phyloP scores from a whole-genome alignment of 1,140 invertebrate species.

The Philopotamus ludificatus region DNA sequence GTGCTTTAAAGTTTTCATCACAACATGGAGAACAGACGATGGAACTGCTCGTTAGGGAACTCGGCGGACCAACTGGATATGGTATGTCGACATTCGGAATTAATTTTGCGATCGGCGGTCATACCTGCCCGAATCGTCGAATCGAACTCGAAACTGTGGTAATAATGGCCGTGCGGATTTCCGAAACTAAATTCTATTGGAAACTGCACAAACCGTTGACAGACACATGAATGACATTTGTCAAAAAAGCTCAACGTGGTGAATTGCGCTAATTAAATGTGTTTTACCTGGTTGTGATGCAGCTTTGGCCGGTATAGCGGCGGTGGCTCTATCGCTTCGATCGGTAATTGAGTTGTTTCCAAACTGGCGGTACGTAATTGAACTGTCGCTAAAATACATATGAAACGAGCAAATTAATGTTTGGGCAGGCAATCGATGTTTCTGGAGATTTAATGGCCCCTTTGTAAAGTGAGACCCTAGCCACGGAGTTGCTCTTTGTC shows the following conservation, averaged over 20 bases:
- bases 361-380: constrained; percentile 21
- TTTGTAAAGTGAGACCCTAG: too few relatives aligned
- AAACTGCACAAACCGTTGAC: not conserved
- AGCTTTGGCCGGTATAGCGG: constrained; percentile 35
- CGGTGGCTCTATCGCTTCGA: constrained; percentile 23
- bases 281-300: constrained; percentile 30
- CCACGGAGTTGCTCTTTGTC: too few relatives aligned
- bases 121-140: too few relatives aligned
- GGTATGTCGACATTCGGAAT: not conserved
- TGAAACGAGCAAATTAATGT: too few relatives aligned
- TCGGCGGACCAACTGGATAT: not conserved
- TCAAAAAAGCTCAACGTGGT: not conserved
- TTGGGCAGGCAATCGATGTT: too few relatives aligned
- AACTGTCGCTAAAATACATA: not conserved
- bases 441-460: too few relatives aligned
- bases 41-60: constrained; percentile 18
- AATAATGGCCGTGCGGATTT: too few relatives aligned
- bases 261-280: not conserved
- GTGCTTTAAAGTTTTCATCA: constrained; percentile 29
- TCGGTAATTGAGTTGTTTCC: constrained; percentile 28
- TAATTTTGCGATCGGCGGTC: not conserved
- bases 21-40: constrained; percentile 10
- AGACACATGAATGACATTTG: not conserved
- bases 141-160: too few relatives aligned
- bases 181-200: not conserved